phyloP scores from a whole-genome alignment of 2,888 invertebrate species.

The Dasysyrphus albostriatus region DNA sequence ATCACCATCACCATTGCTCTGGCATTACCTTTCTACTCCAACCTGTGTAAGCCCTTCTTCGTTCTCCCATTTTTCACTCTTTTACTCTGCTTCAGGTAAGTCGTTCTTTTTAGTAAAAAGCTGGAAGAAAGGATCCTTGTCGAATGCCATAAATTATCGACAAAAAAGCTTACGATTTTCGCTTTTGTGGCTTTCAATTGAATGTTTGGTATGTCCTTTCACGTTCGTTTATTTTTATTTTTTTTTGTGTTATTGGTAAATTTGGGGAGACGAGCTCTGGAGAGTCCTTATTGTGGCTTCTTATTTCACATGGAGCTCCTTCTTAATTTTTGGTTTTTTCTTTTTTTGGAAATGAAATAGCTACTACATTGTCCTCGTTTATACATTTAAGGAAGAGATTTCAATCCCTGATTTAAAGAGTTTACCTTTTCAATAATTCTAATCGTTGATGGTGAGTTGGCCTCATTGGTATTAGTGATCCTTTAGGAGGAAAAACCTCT shows the following conservation, averaged over 20 bases:
- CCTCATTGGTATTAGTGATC: not conserved
- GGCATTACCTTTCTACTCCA: not conserved
- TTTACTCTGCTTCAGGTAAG: constrained; percentile 38
- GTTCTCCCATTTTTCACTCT: constrained; percentile 33
- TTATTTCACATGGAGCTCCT: constrained; percentile 55
- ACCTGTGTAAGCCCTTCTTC: not conserved
- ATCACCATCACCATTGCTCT: constrained; percentile 6
- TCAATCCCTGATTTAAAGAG: constrained; percentile 60
- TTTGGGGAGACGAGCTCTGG: not conserved
- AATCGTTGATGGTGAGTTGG: constrained; percentile 54
- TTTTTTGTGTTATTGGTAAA: constrained; percentile 14
- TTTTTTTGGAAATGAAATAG: constrained; percentile 1
- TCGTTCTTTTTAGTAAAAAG: constrained; percentile 23
- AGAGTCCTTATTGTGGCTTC: constrained; percentile 60
- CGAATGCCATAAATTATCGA: constrained; percentile 74
- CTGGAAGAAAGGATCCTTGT: constrained; percentile 63
- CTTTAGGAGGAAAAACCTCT: not conserved
- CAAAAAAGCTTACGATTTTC: constrained; percentile 69
- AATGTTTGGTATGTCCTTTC: constrained; percentile 71
- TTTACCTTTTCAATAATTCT: constrained; percentile 74
- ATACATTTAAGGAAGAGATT: constrained; percentile 34
- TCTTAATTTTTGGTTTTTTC: not conserved
- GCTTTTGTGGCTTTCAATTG: constrained; percentile 75
- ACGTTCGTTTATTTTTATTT: constrained; percentile 27
- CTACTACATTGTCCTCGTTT: constrained; percentile 22